phyloP scores from a whole-genome alignment of 2,797 vertebrate genomes.

The Sternarchorhynchus goeldii region DNA sequence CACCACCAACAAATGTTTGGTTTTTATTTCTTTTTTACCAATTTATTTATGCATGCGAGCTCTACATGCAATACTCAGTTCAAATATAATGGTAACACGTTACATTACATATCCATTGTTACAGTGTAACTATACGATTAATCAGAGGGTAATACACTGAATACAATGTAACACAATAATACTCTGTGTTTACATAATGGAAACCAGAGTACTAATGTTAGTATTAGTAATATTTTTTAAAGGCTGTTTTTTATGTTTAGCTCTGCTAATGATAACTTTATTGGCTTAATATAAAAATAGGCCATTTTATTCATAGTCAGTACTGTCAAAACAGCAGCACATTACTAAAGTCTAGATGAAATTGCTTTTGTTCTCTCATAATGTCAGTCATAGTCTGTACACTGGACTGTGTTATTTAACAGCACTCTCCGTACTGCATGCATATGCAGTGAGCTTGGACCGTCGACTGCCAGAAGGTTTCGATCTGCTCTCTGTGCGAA shows the following conservation, averaged over 20 bases:
- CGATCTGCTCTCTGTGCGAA: background rate
- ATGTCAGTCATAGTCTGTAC: background rate
- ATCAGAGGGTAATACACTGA: too few species aligned
- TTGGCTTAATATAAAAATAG: background rate
- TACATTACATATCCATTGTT: background rate
- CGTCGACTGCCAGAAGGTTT: conserved; percentile 21
- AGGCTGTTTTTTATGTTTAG: conserved; percentile 14
- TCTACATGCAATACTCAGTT: background rate
- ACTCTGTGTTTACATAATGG: too few species aligned
- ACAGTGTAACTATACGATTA: too few species aligned
- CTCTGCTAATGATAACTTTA: background rate
- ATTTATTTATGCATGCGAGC: background rate
- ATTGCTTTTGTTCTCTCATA: conserved; percentile 15
- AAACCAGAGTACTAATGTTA: too few species aligned
- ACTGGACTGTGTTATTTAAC: conserved; percentile 19
- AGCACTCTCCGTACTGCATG: conserved; percentile 24
- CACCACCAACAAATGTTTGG: too few species aligned
- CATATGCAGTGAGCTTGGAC: conserved; percentile 7
- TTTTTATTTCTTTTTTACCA: too few species aligned
- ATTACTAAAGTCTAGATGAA: background rate
- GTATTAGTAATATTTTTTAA: too few species aligned
- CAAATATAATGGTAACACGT: too few species aligned
- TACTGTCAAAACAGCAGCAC: conserved; percentile 12
- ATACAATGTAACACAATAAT: too few species aligned
- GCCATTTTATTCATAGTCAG: background rate